Conservation (phyloP, 2,888 invertebrate species). For the Catocala nupta region DNA sequence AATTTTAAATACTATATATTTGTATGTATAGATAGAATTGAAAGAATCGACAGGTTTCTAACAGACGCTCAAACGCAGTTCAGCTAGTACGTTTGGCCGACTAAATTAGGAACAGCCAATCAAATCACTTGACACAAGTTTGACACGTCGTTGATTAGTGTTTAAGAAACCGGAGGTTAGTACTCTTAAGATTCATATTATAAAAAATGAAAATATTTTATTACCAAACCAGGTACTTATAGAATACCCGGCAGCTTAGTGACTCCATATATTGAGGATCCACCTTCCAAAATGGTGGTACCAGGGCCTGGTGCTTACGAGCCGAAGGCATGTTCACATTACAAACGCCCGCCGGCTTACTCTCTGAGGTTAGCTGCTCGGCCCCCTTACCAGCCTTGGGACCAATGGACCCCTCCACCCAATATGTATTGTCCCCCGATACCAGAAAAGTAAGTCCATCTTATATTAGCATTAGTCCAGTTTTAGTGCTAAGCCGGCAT, state of each 20-base stretch:
- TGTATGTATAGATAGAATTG: too few relatives aligned
- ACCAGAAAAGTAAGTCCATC: conserved; percentile 57
- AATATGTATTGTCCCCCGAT: conserved; percentile 77
- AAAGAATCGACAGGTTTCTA: too few relatives aligned
- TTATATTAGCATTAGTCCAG: neutral
- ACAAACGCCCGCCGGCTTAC: conserved; percentile 69
- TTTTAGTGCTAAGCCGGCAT: neutral
- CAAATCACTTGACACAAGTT: too few relatives aligned
- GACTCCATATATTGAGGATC: conserved; percentile 54
- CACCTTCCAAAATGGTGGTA: conserved; percentile 44
- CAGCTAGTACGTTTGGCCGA: too few relatives aligned
- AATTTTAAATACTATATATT: too few relatives aligned
- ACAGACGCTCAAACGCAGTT: too few relatives aligned
- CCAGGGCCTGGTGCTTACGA: conserved; percentile 72
- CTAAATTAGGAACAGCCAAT: too few relatives aligned
- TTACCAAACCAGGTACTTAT: conserved; percentile 49
- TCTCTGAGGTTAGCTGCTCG: conserved; percentile 60
- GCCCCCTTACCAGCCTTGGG: conserved; percentile 66
- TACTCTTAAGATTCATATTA: too few relatives aligned
- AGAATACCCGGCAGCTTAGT: conserved; percentile 68
- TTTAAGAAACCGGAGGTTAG: too few relatives aligned
- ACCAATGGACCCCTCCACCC: conserved; percentile 77
- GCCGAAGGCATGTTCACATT: conserved; percentile 44
- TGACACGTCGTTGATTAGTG: too few relatives aligned
- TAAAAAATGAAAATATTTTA: too few relatives aligned